phyloP scores from a whole-genome alignment of 2,888 invertebrate species.

The Drosophila algonquin region DNA sequence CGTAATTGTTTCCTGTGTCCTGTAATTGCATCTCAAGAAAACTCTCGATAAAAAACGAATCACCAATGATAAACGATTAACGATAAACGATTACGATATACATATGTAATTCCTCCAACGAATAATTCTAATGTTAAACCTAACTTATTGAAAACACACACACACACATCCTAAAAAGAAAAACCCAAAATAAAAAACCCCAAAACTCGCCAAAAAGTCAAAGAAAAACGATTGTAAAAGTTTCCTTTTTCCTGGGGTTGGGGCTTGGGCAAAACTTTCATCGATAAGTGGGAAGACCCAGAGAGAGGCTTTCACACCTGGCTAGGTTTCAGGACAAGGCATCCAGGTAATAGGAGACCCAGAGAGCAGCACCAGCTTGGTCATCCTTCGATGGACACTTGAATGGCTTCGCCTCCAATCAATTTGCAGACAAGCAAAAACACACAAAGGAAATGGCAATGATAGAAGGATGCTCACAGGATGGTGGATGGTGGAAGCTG shows the following conservation, averaged over 20 bases:
- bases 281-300: slow-evolving; percentile 39
- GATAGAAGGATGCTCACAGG: background rate
- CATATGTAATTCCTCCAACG: slow-evolving; percentile 46
- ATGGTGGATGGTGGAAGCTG: background rate
- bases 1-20: slow-evolving; percentile 59
- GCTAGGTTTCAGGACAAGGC: background rate
- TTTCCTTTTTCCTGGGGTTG: slow-evolving; percentile 3
- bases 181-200: slow-evolving; percentile 31
- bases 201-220: slow-evolving; percentile 37
- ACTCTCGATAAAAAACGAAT: background rate
- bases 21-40: slow-evolving; percentile 38
- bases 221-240: slow-evolving; percentile 13
- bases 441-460: slow-evolving; percentile 29
- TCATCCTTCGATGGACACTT: slow-evolving; percentile 33
- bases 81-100: slow-evolving; percentile 20
- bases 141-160: slow-evolving; percentile 63
- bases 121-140: slow-evolving; percentile 64
- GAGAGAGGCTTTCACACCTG: slow-evolving; percentile 40
- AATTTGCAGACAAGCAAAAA: slow-evolving; percentile 26
- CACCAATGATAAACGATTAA: slow-evolving; percentile 2
- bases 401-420: slow-evolving; percentile 41
- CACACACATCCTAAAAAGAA: background rate
- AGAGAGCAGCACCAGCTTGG: background rate
- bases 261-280: slow-evolving; percentile 20
- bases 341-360: slow-evolving; percentile 25